A percentile compares a stretch with the other conserved stretches of the same genome.
These are phyloP conservation scores for Bradysia coprophila DNA, from an alignment of 1,140 invertebrate species.

Conservation along the genomic window DNA sequence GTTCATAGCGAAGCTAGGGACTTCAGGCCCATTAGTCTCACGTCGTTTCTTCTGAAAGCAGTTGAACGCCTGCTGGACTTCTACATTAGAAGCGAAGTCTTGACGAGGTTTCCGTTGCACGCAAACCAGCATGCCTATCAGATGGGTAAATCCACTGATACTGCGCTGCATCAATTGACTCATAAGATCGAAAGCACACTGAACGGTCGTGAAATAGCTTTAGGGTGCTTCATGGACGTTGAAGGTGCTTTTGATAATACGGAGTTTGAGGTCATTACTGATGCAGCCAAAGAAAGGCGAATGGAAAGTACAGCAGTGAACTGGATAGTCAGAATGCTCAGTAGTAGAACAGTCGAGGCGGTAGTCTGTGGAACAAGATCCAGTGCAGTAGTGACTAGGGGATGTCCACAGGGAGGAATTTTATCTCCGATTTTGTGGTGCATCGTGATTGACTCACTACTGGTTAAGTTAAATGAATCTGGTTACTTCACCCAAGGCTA, in stretches of 20 bases:
- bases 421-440: not conserved
- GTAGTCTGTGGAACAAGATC: not conserved
- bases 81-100: slow-evolving; percentile 4
- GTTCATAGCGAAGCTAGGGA: slow-evolving; percentile 1
- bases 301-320: not conserved
- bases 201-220: not conserved
- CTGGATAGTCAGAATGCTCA: not conserved
- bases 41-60: slow-evolving; percentile 11
- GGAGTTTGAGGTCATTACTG: not conserved
- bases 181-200: not conserved
- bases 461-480: too few species aligned
- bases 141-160: too few species aligned
- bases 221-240: not conserved
- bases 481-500: too few species aligned
- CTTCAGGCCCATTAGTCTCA: slow-evolving; percentile 12
- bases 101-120: too few species aligned
- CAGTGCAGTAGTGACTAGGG: not conserved
- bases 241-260: not conserved
- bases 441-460: too few species aligned
- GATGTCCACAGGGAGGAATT: not conserved
- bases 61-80: slow-evolving; percentile 9
- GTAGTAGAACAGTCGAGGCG: not conserved
- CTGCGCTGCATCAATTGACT: not conserved
- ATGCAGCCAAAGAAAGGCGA: not conserved
- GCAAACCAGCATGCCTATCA: too few species aligned